Evolutionary conservation across 2,797 vertebrate species (phyloP), one percentile per base, ranked within the genome.

Genomic region (Syngnathus rostellatus): DNA sequence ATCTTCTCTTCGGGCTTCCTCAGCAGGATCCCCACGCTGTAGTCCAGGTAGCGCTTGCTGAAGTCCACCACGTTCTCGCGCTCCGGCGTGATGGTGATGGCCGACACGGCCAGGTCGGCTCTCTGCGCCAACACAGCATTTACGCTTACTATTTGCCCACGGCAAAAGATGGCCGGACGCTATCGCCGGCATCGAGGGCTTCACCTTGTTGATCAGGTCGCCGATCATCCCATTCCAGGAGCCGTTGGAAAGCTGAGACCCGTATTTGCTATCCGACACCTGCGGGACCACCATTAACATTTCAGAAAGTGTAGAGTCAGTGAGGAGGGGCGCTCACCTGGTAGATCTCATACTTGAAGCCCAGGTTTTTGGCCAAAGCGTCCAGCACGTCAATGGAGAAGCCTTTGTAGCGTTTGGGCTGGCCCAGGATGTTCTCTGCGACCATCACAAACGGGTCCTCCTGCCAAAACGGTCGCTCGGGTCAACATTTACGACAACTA

Each of bases 361-460:
- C 97, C 68, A 99, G 86, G 77, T 93, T 92, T 76, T 96, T 96
- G 70, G 95, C 93, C 73, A 99, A 86, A 0, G 95, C 95, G 59
- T 99, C 97, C 60, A 99, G 81, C 39, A 98, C 95, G 12, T 99
- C 97, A 4, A 99, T 93, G 66, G 97, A 99, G 87, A 98, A 99
- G 10, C 97, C 97, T 88, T 98, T 97, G 16, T 97, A 99, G 50
- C 93, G 88, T 77, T 99, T 99, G 0, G 97, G 97, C 81, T 99
- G 96, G 14, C 97, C 97, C 31, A 99, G 93, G 73, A 99, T 98
- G 85, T 99, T 99, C 81, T 99, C 97, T 0, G 95, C 95, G 70
- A 99, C 96, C 97, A 99, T 99, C 72, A 98, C 93, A 57, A 99
- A 99, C 66, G 97, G 97, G 53, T 99, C 96, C 92, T 99, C 96